Conservation (phyloP, 2,888 invertebrate species). For the Leucophenga montana region DNA sequence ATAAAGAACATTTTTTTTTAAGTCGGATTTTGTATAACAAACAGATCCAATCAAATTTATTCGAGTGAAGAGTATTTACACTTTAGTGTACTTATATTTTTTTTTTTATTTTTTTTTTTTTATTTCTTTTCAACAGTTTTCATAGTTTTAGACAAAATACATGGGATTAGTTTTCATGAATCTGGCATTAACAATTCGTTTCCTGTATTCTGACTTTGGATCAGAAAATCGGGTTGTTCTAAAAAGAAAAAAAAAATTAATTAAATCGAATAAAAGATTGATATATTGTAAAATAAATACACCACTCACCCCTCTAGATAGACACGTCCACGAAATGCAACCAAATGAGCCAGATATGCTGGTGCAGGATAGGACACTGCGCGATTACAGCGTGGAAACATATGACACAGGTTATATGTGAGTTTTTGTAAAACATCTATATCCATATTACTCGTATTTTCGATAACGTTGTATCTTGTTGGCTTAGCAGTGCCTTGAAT, state of each 20-base stretch:
- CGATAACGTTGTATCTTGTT: slow-evolving; percentile 88
- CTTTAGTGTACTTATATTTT: too few species aligned
- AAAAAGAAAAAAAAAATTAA: slow-evolving; percentile 16
- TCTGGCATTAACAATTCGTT: slow-evolving; percentile 74
- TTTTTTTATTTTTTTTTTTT: background rate
- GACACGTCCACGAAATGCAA: slow-evolving; percentile 80
- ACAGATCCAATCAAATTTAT: background rate
- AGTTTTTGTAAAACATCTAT: slow-evolving; percentile 85
- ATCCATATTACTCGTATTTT: slow-evolving; percentile 82
- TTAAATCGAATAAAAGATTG: slow-evolving; percentile 9
- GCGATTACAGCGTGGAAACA: slow-evolving; percentile 88
- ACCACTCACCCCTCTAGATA: slow-evolving; percentile 67
- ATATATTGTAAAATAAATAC: too few species aligned
- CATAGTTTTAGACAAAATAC: slow-evolving; percentile 79
- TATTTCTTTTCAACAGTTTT: background rate
- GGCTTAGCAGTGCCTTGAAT: slow-evolving; percentile 89
- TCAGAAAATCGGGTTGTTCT: slow-evolving; percentile 63
- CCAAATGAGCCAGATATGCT: slow-evolving; percentile 90
- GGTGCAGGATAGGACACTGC: slow-evolving; percentile 90
- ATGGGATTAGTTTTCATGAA: slow-evolving; percentile 78
- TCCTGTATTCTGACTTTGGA: slow-evolving; percentile 74
- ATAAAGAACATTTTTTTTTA: background rate
- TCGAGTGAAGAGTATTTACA: too few species aligned
- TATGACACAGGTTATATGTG: slow-evolving; percentile 87
- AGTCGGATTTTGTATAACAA: background rate